Percentiles rank a stretch among this genome's conserved stretches.
Evolutionary conservation across 2,888 invertebrate species (phyloP).

Genomic region (Tortrix viridana): DNA sequence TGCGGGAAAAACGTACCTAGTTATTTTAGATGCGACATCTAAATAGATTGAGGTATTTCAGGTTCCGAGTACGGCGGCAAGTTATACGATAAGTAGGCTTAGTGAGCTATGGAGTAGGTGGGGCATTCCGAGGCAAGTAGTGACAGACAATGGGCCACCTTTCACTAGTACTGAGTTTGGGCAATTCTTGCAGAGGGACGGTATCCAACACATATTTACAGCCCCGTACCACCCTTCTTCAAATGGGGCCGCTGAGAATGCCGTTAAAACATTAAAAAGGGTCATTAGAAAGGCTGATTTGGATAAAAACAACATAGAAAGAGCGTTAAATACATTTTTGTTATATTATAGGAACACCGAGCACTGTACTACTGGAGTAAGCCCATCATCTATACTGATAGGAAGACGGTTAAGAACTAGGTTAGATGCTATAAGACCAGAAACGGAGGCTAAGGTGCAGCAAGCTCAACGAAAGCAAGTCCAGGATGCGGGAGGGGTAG

Average conservation of each 20-base stretch:
- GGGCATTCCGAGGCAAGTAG: slow-evolving; percentile 7
- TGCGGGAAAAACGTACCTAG: slow-evolving; percentile 22
- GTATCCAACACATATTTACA: too few relatives aligned
- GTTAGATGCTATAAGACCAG: background rate
- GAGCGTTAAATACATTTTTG: background rate
- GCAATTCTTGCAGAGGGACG: background rate
- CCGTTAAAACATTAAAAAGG: background rate
- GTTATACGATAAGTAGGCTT: slow-evolving; percentile 1
- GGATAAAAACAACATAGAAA: background rate
- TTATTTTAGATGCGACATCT: slow-evolving; percentile 23
- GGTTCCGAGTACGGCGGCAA: slow-evolving; percentile 9
- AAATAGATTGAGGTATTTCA: slow-evolving; percentile 27
- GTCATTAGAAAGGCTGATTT: background rate
- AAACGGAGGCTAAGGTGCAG: background rate
- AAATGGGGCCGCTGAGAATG: slow-evolving; percentile 12
- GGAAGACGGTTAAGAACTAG: background rate
- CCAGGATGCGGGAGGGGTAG: background rate
- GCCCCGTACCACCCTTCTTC: too few relatives aligned
- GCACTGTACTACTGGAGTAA: background rate
- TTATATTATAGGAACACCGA: slow-evolving; percentile 2
- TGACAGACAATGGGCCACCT: slow-evolving; percentile 11
- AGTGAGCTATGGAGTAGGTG: slow-evolving; percentile 12
- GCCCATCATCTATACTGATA: background rate
- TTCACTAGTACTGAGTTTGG: slow-evolving; percentile 12
- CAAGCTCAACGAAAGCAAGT: background rate